Base-by-base conservation (phyloP, 2,113 vertebrate species). In the Murina feae region DNA sequence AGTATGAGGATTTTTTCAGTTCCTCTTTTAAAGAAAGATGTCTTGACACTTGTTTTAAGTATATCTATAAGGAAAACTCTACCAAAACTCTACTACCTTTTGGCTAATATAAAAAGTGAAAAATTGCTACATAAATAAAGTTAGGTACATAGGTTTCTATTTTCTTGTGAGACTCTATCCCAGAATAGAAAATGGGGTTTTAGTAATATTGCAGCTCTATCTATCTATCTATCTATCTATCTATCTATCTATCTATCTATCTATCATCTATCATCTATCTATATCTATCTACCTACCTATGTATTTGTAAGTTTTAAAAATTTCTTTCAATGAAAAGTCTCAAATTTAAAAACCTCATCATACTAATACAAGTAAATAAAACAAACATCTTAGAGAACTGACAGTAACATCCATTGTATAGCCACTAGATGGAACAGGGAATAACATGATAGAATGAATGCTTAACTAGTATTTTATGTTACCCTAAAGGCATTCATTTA, bases 281-380 rank as follows among this genome's bases (percentile, higher is more conserved):
- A 49, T 30, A 55, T 4, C 39, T 68, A 44, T 6, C 28, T 55
- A 63, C 12, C 60, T 28, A 18, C 20, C 47, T 37, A 53, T n/a
- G 12, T 47, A 13, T 47, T 42, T 44, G n/a, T 71, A 93, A 63
- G 9, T 69, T 87, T 65, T 78, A 94, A 78, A 30, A 88, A 69
- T 25, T 58, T 82, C 21, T 91, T 79, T 75, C 39, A 89, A 2
- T 60, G 1, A 86, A 51, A 66, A 63, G 1, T 90, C 11, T 95
- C 5, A 71, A 89, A 14, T 74, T 79, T 42, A 79, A 69, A 13
- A 82, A 5, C 11, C 4, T 80, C 68, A 2, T 89, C 74, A 90
- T 23, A 63, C 28, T 60, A 75, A 75, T 75, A 86, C 84, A 93
- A 90, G 60, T 58, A 30, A 75, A 88, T 12, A 84, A 94, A 95